Conservation (phyloP, 1,140 invertebrate genomes). For the Scaptomyza graminum region DNA sequence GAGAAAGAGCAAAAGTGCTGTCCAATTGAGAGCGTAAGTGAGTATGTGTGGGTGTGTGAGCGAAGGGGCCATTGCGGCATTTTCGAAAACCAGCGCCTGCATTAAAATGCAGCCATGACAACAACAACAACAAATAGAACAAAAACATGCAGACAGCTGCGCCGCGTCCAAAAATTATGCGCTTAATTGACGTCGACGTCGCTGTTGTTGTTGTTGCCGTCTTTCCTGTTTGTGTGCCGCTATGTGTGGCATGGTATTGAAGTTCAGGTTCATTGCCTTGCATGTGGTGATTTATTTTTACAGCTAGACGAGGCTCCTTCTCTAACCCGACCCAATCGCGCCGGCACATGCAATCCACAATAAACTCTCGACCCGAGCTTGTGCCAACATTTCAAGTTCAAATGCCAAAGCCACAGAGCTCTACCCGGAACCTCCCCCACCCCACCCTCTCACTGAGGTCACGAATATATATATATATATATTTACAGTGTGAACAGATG, state of each 20-base stretch:
- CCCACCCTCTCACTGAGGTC: no score
- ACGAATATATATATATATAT: constrained; percentile 40
- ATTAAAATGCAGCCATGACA: constrained; percentile 50
- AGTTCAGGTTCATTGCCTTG: constrained; percentile 79
- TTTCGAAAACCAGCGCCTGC: constrained; percentile 39
- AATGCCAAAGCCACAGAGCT: constrained; percentile 26
- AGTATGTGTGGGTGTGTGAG: not conserved
- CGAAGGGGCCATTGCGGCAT: constrained; percentile 54
- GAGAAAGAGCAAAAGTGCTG: constrained; percentile 7
- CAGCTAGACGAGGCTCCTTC: constrained; percentile 28
- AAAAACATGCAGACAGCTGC: constrained; percentile 44
- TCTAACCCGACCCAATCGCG: not conserved
- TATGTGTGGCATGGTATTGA: constrained; percentile 39
- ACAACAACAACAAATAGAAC: constrained; percentile 34
- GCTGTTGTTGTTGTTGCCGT: constrained; percentile 24
- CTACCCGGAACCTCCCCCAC: not conserved
- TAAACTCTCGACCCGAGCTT: constrained; percentile 24
- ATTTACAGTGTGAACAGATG: not conserved
- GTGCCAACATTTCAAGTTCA: constrained; percentile 63
- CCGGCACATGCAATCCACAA: constrained; percentile 29
- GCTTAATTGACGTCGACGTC: constrained; percentile 56
- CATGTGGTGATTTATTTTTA: constrained; percentile 70
- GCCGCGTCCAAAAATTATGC: constrained; percentile 62
- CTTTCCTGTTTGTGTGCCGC: constrained; percentile 37
- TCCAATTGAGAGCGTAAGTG: constrained; percentile 13